These are phyloP conservation scores for Oreochromis grahami DNA, from an alignment of 2,797 vertebrate genomes.

Conservation along the genomic window DNA sequence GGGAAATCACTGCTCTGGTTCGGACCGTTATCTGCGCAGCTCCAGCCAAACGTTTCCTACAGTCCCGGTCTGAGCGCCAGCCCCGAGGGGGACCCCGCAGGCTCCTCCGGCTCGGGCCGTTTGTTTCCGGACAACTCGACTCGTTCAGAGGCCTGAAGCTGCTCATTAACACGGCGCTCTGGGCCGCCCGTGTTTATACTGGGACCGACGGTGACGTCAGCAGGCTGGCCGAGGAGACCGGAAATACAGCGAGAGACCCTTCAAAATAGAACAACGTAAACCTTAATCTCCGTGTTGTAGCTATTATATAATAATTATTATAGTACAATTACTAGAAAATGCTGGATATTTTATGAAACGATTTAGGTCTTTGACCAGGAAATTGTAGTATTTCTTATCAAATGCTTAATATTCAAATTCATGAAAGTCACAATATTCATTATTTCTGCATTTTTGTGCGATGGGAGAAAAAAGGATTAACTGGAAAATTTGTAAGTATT, in stretches of 20 bases:
- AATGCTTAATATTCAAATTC: too few species aligned
- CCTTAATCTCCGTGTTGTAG: neutral
- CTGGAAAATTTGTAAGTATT: neutral
- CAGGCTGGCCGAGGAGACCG: neutral
- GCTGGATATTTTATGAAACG: neutral
- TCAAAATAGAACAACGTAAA: constrained; percentile 22
- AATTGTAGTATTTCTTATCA: neutral
- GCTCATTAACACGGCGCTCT: neutral
- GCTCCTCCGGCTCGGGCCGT: neutral
- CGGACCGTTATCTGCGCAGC: neutral
- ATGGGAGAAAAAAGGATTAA: neutral
- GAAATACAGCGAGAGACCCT: neutral
- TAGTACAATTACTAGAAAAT: neutral
- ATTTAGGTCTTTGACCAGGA: neutral
- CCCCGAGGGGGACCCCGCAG: neutral
- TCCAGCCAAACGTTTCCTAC: neutral
- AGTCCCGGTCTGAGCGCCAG: neutral
- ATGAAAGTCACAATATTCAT: neutral
- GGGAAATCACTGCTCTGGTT: neutral
- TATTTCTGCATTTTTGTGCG: neutral
- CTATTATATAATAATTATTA: neutral
- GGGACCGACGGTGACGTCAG: constrained; percentile 14
- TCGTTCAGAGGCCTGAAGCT: neutral
- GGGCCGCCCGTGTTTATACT: constrained; percentile 23
- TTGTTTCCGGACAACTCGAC: neutral